Percentiles rank a stretch among this genome's conserved stretches.
Evolutionary conservation across 2,797 vertebrate genomes (phyloP).

Genomic region (Cottoperca gobio): DNA sequence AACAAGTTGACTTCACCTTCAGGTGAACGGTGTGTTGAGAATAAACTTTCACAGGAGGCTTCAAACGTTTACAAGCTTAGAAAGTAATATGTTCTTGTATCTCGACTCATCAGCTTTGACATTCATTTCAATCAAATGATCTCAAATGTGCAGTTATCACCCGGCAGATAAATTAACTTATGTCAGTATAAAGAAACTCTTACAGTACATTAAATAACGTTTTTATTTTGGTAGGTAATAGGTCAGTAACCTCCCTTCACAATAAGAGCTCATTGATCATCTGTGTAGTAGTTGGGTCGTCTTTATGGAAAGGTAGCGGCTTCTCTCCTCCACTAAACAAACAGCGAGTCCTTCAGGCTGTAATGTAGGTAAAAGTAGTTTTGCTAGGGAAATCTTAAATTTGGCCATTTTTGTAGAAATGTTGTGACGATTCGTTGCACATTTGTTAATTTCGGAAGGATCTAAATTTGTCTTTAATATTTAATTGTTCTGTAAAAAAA

Average conservation of each 20-base stretch:
- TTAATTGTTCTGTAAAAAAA: neutral
- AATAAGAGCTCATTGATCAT: neutral
- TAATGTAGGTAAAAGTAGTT: no score
- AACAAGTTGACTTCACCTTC: no score
- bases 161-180: neutral
- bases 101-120: neutral
- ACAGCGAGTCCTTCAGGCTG: neutral
- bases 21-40: neutral
- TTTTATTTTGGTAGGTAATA: neutral
- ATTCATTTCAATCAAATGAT: neutral
- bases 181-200: neutral
- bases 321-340: neutral
- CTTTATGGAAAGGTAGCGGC: neutral
- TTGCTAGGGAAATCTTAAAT: neutral
- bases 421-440: neutral
- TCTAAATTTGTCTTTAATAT: neutral
- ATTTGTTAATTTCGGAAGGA: no score
- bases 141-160: neutral
- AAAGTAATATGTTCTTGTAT: neutral
- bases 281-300: neutral
- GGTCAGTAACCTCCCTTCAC: neutral
- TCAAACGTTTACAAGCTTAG: neutral
- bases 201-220: no score
- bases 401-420: neutral
- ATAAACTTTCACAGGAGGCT: neutral